A percentile compares a stretch with the other conserved stretches of the same genome.
These are phyloP conservation scores for Orthosia gracilis DNA, from an alignment of 2,888 invertebrate genomes.

Conservation along the genomic window DNA sequence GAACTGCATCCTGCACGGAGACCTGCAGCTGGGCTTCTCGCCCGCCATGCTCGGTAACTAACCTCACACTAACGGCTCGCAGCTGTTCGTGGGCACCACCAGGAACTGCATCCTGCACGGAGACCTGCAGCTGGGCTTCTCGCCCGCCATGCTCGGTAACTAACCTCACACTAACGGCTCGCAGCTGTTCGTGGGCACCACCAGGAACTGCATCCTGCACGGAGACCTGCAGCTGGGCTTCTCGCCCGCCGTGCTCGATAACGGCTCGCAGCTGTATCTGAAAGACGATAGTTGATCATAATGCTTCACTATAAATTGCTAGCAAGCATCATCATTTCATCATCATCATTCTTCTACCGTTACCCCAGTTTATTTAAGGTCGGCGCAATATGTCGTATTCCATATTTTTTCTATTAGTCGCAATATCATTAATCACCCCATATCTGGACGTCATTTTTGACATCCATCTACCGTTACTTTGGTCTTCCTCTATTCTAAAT, in stretches of 20 bases:
- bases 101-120: slow-evolving; percentile 95
- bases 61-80: slow-evolving; percentile 89
- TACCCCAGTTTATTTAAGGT: too few species aligned
- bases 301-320: neutral
- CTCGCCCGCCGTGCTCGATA: slow-evolving; percentile 92
- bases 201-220: slow-evolving; percentile 95
- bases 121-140: slow-evolving; percentile 93
- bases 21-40: slow-evolving; percentile 93
- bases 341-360: too few species aligned
- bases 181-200: slow-evolving; percentile 96
- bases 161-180: slow-evolving; percentile 87
- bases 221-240: slow-evolving; percentile 94
- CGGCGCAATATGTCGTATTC: too few species aligned
- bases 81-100: slow-evolving; percentile 96
- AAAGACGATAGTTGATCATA: too few species aligned
- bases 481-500: too few species aligned
- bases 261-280: slow-evolving; percentile 93
- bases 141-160: slow-evolving; percentile 91
- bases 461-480: too few species aligned
- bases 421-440: too few species aligned
- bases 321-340: too few species aligned
- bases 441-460: too few species aligned
- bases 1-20: slow-evolving; percentile 95
- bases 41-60: slow-evolving; percentile 92
- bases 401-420: too few species aligned